Base-by-base conservation (phyloP, 1,140 invertebrate species). In the Trichogramma pretiosum region DNA sequence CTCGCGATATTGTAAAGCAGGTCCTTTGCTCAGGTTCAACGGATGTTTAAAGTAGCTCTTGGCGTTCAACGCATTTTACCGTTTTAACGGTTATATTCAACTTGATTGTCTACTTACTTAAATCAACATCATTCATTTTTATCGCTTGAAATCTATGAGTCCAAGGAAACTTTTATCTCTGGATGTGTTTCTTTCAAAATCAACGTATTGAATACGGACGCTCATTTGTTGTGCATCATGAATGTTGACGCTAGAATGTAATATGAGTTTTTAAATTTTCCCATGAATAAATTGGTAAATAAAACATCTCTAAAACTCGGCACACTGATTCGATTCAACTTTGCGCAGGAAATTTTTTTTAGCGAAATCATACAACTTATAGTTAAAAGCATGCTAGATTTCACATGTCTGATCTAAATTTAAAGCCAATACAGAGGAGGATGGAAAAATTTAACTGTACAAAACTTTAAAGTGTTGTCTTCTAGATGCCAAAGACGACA, bases 31-130 rank as follows among this genome's bases (percentile, higher is more conserved):
- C 13, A 16, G 14, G 18, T 30, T 30, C 5, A 18, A n/a, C 13
- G 19, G 17, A 45, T 3, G 8, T 19, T 22, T 11, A 30, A 19
- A 42, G 26, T 42, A 23, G 24, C 35, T 33, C 23, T 26, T n/a
- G 18, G 11, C 36, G 24, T 2, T 2, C 22, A 22, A 24, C 37
- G 46, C 32, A 23, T 28, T 42, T 41, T 35, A 48, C 46, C 38
- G 38, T 41, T 48, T 30, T 40, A 41, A 41, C 46, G 46, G 38
- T 48, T 35, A 14, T 8, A 10, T 30, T 34, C 38, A n/a, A 36
- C 46, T 48, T 41, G 30, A 41, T 41, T 48, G 41, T 48, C 32
- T 28, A 24, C 23, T 32, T n/a, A n/a, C n/a, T n/a, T 23, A 48
- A 48, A 42, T 41, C 32, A 30, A 28, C 5, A 8, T 13, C 10